Base-by-base conservation (phyloP, 1,140 invertebrate genomes). In the Zaprionus nigranus region DNA sequence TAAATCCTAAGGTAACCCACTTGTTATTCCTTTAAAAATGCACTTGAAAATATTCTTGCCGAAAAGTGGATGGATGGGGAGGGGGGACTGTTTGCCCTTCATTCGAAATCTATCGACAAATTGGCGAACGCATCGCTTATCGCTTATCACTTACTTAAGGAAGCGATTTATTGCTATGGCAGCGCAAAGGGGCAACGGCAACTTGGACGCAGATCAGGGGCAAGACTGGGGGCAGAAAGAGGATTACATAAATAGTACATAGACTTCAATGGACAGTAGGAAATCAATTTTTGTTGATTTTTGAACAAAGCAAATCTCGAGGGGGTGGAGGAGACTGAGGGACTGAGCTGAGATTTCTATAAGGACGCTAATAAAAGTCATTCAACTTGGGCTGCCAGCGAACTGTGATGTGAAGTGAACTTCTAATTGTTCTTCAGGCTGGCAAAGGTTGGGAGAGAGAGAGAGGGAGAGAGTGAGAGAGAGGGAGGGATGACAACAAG, bases 201-300 rank as follows among this genome's bases (percentile, higher is more conserved):
- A 34, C 30, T 30, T 9, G 28, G 6, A 3, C 7, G 7, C 38
- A 15, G 13, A 13, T 15, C 38, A 40, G 15, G 15, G 38, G 9
- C 9, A 40, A n/a, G 13, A 6, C 5, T 15, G 38, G 15, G 15
- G 13, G 38, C 2, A n/a, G 15, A 6, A 40, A 15, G 13, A n/a
- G 38, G 13, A 40, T 6, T 40, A 20, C 30, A 34, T 3, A 3
- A 34, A 64, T 53, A 30, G 7, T 30, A 30, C 28, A 59, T 26
- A 61, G 38, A 58, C 58, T 57, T 57, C 59, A 38, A 63, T 62
- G 59, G 58, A 51, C 43, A 69, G 26, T 53, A 71, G 73, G 73
- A 71, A 71, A 75, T 71, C 60, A 75, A 64, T 71, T 61, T 74
- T 63, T 51, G 51, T 34, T 34, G 59, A 70, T 49, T 75, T 75